A percentile compares a stretch with the other conserved stretches of the same genome.
phyloP scores from a whole-genome alignment of 2,888 invertebrate genomes.

The Lepidocyrtinus sp. region DNA sequence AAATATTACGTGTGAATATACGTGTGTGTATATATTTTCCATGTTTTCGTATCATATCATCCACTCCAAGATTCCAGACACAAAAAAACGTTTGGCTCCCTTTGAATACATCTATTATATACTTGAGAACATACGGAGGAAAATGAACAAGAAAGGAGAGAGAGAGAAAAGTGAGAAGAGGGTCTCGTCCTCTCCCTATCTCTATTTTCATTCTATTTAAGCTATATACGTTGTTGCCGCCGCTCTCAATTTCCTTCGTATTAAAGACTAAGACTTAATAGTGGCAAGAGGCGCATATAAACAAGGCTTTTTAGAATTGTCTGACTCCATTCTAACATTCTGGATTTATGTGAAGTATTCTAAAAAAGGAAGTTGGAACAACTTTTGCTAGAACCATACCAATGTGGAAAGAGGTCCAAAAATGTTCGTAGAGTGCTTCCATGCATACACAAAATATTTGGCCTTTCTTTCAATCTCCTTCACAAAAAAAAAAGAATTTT shows the following conservation, averaged over 20 bases:
- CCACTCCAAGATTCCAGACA: neutral
- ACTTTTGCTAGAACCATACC: neutral
- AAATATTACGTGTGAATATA: neutral
- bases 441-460: constrained; percentile 54
- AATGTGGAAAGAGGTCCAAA: neutral
- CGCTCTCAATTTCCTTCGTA: constrained; percentile 54
- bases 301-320: neutral
- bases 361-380: neutral
- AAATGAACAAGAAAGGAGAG: neutral
- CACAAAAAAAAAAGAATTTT: too few species aligned
- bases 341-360: neutral
- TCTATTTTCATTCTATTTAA: constrained; percentile 40
- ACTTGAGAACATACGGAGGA: neutral
- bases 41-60: too few species aligned
- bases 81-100: too few species aligned
- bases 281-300: constrained; percentile 6
- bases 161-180: constrained; percentile 10
- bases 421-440: constrained; percentile 28
- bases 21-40: too few species aligned
- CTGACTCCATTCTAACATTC: neutral
- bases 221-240: constrained; percentile 41
- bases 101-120: too few species aligned
- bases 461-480: neutral
- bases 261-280: constrained; percentile 53
- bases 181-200: constrained; percentile 20